Evolutionary conservation across 2,888 invertebrate genomes (phyloP), one percentile per base, ranked within the genome.

Genomic region (Eudasyphora cyanicolor): DNA sequence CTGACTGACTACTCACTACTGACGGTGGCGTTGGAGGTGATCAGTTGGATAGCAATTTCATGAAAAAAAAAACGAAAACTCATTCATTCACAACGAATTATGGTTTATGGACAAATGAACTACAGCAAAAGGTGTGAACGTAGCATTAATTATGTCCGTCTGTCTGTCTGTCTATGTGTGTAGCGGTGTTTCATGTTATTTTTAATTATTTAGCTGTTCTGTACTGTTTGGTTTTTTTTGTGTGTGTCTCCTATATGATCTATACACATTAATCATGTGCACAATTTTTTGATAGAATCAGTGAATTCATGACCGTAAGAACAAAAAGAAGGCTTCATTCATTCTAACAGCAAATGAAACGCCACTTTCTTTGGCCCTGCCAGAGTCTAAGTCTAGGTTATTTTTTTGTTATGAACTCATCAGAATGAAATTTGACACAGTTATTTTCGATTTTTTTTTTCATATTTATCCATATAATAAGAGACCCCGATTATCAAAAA

Each of bases 351-450:
- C 51, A 10, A 51, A 51, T 51, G 51, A 21, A 51, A 35, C 35
- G 21, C 19, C 19, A 64, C 64, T 64, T 64, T 64, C 64, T 64
- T 64, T 64, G 19, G 35, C 38, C 64, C 64, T 35, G 35, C 64
- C 64, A 12, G 49, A 2, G 5, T 5, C 24, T 51, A 21, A 17
- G n/a, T 17, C 17, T 49, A 35, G 10, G 12, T 62, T 17, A 32
- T 17, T 35, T n/a, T n/a, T 21, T 51, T 51, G 51, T 5, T 32
- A 74, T 73, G 77, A 77, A 77, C 67, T 77, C 60, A 77, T 74
- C 69, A 62, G 29, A 35, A 60, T 29, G 54, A 21, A 67, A 79
- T 82, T 82, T 82, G 76, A 79, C 79, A 76, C 64, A 82, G 38
- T 67, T 82, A 74, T 70, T 70, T n/a, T n/a, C 64, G 79, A 29